A percentile compares a stretch with the other conserved stretches of the same genome.
phyloP scores from a whole-genome alignment of 2,888 invertebrate species.

The Nymphalis c-album region DNA sequence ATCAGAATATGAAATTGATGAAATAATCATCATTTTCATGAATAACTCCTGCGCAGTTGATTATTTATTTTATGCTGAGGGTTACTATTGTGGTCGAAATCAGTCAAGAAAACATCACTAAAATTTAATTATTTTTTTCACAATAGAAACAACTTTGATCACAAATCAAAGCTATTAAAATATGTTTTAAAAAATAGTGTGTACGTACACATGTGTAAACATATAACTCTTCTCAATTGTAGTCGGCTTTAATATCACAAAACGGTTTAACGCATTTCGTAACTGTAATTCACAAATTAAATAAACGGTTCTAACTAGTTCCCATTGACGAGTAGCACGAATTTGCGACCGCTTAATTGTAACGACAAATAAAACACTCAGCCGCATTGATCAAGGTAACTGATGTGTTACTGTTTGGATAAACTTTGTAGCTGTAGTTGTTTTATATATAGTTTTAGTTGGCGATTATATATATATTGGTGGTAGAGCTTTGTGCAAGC shows the following conservation, averaged over 20 bases:
- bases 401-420: constrained; percentile 1
- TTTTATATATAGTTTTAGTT: too few species aligned
- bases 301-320: constrained; percentile 48
- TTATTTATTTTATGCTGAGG: too few species aligned
- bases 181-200: background rate
- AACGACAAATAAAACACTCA: constrained; percentile 43
- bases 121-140: too few species aligned
- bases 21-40: too few species aligned
- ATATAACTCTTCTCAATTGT: background rate
- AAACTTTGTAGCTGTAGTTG: too few species aligned
- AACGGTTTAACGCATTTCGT: constrained; percentile 6
- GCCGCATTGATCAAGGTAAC: constrained; percentile 31
- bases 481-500: too few species aligned
- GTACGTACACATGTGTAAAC: background rate
- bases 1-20: too few species aligned
- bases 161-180: background rate
- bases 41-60: too few species aligned
- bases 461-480: too few species aligned
- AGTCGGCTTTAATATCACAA: background rate
- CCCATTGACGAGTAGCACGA: constrained; percentile 44
- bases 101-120: too few species aligned
- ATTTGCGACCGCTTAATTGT: constrained; percentile 47
- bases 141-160: too few species aligned
- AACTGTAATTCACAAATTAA: constrained; percentile 46
- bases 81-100: too few species aligned